Conservation (phyloP, 1,140 invertebrate genomes). For the Drosophila kanapiae region DNA sequence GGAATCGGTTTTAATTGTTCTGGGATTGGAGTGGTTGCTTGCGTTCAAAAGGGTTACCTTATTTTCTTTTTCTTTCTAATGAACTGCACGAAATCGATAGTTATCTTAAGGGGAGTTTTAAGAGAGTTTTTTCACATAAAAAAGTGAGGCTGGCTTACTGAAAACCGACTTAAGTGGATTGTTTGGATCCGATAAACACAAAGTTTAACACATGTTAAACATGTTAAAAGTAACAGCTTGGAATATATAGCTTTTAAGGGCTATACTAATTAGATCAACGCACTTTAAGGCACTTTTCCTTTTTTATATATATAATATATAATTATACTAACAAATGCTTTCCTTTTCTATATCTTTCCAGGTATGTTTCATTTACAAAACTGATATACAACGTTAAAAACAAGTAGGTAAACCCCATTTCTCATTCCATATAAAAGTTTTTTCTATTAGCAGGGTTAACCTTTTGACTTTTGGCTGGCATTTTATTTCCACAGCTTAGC, state of each 20-base stretch:
- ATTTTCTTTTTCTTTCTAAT: conserved; percentile 11
- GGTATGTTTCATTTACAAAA: conserved; percentile 47
- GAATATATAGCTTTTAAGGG: background rate
- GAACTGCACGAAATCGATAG: conserved; percentile 5
- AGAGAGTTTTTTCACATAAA: background rate
- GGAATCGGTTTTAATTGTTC: conserved; percentile 36
- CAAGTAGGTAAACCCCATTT: conserved; percentile 11
- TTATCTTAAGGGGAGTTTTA: conserved; percentile 3
- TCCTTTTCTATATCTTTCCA: conserved; percentile 40
- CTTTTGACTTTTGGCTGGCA: conserved; percentile 43
- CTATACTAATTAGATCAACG: background rate
- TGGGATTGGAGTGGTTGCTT: conserved; percentile 4
- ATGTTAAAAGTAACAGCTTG: background rate
- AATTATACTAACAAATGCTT: background rate
- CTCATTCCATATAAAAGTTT: background rate
- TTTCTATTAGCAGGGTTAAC: conserved; percentile 12
- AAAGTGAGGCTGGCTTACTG: background rate
- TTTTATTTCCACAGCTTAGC: conserved; percentile 76
- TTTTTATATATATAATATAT: background rate
- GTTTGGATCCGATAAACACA: background rate
- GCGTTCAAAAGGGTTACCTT: conserved; percentile 1
- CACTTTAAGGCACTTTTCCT: background rate
- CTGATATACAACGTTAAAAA: background rate
- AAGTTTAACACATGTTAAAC: conserved; percentile 12
- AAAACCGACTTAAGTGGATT: background rate